Conservation (phyloP, 2,888 invertebrate species). For the Tetanocera ferruginea region DNA sequence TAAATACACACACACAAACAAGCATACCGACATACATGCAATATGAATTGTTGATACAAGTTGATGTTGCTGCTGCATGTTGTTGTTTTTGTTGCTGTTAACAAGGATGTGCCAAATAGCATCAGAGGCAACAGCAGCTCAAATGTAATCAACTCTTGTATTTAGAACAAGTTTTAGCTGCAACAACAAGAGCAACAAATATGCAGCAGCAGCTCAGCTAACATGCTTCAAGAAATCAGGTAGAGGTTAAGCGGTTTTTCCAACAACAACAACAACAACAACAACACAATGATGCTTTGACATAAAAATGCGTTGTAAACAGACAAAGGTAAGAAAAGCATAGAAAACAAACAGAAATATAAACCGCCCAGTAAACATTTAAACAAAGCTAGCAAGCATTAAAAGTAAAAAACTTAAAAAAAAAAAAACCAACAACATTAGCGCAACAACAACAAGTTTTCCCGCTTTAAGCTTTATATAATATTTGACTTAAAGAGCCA, state of each 20-base stretch:
- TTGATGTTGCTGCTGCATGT: conserved; percentile 13
- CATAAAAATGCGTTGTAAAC: background rate
- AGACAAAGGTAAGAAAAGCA: background rate
- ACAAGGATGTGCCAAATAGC: conserved; percentile 8
- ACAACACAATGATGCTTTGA: conserved; percentile 6
- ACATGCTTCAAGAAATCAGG: conserved; percentile 31
- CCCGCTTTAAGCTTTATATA: background rate
- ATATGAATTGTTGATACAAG: conserved; percentile 11
- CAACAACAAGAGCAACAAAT: background rate
- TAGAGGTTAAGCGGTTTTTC: conserved; percentile 41
- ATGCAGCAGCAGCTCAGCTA: background rate
- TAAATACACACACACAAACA: background rate
- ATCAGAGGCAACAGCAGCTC: conserved; percentile 7
- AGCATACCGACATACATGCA: background rate
- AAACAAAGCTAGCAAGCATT: no score
- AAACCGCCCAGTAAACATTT: background rate
- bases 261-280: background rate
- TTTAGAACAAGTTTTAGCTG: conserved; percentile 14
- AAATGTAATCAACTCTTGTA: conserved; percentile 26
- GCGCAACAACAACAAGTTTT: background rate
- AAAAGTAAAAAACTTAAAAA: no score
- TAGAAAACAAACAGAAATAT: background rate
- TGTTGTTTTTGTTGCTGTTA: conserved; percentile 11
- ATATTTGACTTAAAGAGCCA: no score
- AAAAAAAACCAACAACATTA: no score